Base-by-base conservation (phyloP, 2,797 vertebrate genomes). In the Astyanax mexicanus region DNA sequence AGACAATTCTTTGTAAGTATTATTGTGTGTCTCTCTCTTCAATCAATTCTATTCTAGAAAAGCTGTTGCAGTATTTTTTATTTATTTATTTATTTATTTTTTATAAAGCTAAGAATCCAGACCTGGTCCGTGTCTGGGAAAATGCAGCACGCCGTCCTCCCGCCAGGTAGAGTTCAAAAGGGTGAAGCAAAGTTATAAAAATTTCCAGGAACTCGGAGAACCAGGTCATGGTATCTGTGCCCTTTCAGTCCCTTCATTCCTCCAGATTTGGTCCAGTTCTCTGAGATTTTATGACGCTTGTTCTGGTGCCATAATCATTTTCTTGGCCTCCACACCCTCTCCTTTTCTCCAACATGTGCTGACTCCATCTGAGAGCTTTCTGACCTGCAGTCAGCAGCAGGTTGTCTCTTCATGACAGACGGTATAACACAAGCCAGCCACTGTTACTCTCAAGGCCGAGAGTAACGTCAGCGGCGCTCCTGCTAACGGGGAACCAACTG, bases 121-220 rank as follows among this genome's bases (percentile, higher is more conserved):
- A 11, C 8, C 6, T 15, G 25, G 12, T 27, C 11, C 55, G 49
- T 3, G 10, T 52, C n/a, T 49, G 45, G 49, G 19, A 52, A 52
- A 52, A 49, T n/a, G n/a, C 10, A 25, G 9, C 8, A 23, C 52
- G 52, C 52, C 11, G 49, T 23, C 21, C 52, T 40, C 8, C 27
- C 21, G 21, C 45, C 9, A 37, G 15, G 9, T 29, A 49, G 27
- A 45, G 45, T 68, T 51, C 29, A 68, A 37, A 32, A 49, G 45
- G 45, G 44, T 84, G 81, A 77, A 76, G 71, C 74, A 72, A n/a
- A 12, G 81, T 84, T 87, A 79, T 42, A 35, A 2, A 65, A 74
- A 45, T 27, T 44, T 55, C 12, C 40, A 57, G 19, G 27, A 42
- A 62, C 25, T 40, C 52, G 45, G 9, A 45, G 19, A 64, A 64